Conservation (phyloP, 2,797 vertebrate genomes). For the Sebastiscus tertius region DNA sequence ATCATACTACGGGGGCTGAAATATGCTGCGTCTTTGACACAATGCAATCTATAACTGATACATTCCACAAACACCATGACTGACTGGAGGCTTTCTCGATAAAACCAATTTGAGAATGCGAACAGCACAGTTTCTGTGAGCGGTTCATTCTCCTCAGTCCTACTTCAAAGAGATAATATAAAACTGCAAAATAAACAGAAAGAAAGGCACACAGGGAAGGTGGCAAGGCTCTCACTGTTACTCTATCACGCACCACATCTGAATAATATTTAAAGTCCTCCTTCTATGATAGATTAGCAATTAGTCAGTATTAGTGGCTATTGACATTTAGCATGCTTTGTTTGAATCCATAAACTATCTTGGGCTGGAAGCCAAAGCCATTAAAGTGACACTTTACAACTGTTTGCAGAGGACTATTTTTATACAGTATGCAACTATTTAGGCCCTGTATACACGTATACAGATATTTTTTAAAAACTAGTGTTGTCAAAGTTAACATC, state of each 20-base stretch:
- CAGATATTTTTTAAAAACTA: too few species aligned
- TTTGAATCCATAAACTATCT: background rate
- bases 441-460: too few species aligned
- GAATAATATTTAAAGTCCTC: background rate
- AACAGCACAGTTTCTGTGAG: background rate
- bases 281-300: background rate
- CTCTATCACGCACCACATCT: background rate
- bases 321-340: constrained; percentile 6
- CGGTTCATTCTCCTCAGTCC: background rate
- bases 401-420: background rate
- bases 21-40: background rate
- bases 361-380: background rate
- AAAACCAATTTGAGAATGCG: background rate
- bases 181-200: background rate
- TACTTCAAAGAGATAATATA: background rate
- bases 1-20: background rate
- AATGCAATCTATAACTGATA: background rate
- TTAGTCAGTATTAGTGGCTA: background rate
- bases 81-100: background rate
- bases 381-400: constrained; percentile 6
- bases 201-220: background rate
- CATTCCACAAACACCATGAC: constrained; percentile 4
- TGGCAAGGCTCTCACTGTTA: background rate
- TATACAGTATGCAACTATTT: background rate
- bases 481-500: too few species aligned